Evolutionary conservation across 2,113 vertebrate species (phyloP), one percentile per base, ranked within the genome.

Genomic region (Chloropsis hardwickii): DNA sequence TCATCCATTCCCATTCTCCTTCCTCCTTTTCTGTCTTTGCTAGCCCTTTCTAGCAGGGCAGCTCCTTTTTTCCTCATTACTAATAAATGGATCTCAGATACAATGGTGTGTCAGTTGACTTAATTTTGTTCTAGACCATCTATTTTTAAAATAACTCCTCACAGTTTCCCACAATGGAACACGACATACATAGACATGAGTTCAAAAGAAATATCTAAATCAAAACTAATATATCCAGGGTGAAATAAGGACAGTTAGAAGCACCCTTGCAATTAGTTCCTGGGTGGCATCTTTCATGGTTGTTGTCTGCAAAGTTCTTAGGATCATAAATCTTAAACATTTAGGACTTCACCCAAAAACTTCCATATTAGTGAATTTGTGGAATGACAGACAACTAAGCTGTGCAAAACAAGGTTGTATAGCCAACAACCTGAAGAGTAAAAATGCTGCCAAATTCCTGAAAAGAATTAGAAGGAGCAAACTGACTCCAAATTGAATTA

Each of bases 241-340:
- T 58, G 64, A 31, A 86, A 70, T 31, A 64, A 48, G 28, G 13
- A 60, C 56, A 82, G 9, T 5, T 56, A 70, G 50, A 70, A 8
- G 9, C 2, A 0, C 3, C 5, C 16, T 14, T 39, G 28, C 4
- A 1, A 47, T 25, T 47, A 48, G 19, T 54, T 70, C 44, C 10
- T 40, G 9, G 2, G 16, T 28, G 19, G 6, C 14, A 23, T 45
- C 8, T 53, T 70, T 37, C 20, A 21, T 18, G 4, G 9, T 5
- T 47, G 5, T 20, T 10, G 5, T 58, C 12, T 51, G 3, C 53
- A 42, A 51, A 57, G 27, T 18, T 53, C 13, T 37, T 58, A 44
- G 24, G 9, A 71, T 31, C 11, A 42, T 64, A 70, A 58, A 47
- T 64, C 40, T 73, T 35, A 80, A 44, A 57, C 2, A 57, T 66